Conservation (phyloP, 2,888 invertebrate species). For the Synergus japonicus region DNA sequence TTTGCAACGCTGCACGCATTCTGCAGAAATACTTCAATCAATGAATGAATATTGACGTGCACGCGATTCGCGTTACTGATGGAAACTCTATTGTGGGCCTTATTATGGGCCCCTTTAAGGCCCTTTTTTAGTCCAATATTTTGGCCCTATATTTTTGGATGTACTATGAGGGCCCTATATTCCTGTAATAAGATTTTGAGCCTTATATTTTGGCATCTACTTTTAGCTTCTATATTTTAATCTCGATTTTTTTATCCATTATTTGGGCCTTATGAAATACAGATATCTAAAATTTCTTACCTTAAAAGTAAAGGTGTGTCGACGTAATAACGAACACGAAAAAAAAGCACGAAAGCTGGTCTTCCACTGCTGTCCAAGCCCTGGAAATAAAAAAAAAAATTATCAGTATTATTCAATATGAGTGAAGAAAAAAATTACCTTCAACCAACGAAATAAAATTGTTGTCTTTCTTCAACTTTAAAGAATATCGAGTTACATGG, state of each 20-base stretch:
- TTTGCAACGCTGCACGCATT: conserved; percentile 15
- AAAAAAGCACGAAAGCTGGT: conserved; percentile 92
- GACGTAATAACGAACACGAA: conserved; percentile 95
- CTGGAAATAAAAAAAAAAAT: conserved; percentile 78
- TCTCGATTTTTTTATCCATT: too few species aligned
- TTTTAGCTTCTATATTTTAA: too few species aligned
- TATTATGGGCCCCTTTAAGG: too few species aligned
- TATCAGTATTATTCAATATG: not conserved
- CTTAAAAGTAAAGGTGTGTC: conserved; percentile 93
- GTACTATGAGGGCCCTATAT: too few species aligned
- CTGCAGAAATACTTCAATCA: conserved; percentile 19
- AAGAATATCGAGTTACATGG: not conserved
- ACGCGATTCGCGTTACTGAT: conserved; percentile 1
- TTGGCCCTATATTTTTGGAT: too few species aligned
- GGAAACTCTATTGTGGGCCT: too few species aligned
- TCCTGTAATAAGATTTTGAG: too few species aligned
- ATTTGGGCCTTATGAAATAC: too few species aligned
- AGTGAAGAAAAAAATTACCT: not conserved
- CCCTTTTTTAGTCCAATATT: too few species aligned
- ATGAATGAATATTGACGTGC: conserved; percentile 29
- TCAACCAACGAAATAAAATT: not conserved
- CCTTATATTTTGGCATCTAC: too few species aligned
- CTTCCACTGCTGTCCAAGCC: conserved; percentile 94
- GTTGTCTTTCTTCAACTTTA: not conserved
- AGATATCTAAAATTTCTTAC: conserved; percentile 70